phyloP scores from a whole-genome alignment of 2,888 invertebrate genomes.

The Barypeithes pellucidus region DNA sequence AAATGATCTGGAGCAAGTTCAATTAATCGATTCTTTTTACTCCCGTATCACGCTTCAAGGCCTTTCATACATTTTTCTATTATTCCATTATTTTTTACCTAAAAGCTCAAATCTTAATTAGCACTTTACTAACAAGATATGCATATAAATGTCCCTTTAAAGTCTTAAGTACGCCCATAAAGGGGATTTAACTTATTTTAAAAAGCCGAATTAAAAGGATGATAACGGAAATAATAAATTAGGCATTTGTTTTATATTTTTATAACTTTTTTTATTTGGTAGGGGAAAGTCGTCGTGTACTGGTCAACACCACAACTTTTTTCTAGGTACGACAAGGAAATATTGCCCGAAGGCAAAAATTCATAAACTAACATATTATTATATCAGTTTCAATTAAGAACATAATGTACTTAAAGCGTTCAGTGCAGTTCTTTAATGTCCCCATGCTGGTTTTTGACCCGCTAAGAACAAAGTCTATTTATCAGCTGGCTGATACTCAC shows the following conservation, averaged over 20 bases:
- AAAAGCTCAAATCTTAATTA: slow-evolving; percentile 3
- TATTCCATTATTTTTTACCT: slow-evolving; percentile 8
- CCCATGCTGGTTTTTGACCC: too few species aligned
- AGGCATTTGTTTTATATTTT: neutral
- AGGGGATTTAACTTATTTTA: slow-evolving; percentile 30
- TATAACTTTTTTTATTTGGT: slow-evolving; percentile 13
- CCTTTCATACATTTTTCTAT: slow-evolving; percentile 9
- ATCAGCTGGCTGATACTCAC: too few species aligned
- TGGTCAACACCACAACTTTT: neutral
- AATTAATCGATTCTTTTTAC: too few species aligned
- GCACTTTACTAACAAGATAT: neutral
- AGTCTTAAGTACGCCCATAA: slow-evolving; percentile 26
- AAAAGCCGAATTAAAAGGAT: slow-evolving; percentile 25
- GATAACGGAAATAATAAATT: slow-evolving; percentile 26
- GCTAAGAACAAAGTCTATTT: too few species aligned
- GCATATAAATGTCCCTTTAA: slow-evolving; percentile 39
- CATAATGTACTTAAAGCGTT: too few species aligned
- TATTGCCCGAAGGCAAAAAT: too few species aligned
- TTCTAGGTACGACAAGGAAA: too few species aligned
- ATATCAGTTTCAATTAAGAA: too few species aligned
- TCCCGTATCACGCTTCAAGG: slow-evolving; percentile 3
- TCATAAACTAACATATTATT: too few species aligned
- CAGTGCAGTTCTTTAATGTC: too few species aligned
- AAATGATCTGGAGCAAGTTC: too few species aligned
- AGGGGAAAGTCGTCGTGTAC: neutral